Conservation (phyloP, 2,113 vertebrate genomes). For the Eretmochelys imbricata region DNA sequence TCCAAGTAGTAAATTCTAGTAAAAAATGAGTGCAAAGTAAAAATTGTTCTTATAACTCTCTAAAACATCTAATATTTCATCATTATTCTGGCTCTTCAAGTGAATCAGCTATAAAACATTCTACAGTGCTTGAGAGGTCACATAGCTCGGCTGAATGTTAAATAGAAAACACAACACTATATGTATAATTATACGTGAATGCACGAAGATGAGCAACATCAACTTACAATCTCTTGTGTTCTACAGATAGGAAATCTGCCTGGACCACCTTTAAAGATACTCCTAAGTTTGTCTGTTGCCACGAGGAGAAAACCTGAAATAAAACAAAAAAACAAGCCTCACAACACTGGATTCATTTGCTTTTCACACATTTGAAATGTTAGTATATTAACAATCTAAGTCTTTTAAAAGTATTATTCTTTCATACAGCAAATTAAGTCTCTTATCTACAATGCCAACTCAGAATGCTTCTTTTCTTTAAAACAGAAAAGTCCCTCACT, state of each 20-base stretch:
- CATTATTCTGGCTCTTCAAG: neutral
- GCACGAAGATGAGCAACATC: neutral
- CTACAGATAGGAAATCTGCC: constrained; percentile 83
- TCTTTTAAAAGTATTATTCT: neutral
- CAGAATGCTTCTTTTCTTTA: neutral
- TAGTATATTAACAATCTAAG: neutral
- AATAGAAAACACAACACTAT: neutral
- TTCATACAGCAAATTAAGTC: neutral
- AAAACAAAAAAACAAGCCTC: constrained; percentile 30
- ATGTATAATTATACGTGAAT: neutral
- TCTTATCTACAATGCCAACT: neutral
- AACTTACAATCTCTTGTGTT: constrained; percentile 89
- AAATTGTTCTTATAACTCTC: no score
- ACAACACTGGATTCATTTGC: neutral
- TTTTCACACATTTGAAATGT: neutral
- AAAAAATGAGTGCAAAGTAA: neutral
- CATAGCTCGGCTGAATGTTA: neutral
- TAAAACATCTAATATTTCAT: neutral
- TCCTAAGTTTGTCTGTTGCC: constrained; percentile 84
- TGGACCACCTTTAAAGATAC: constrained; percentile 83
- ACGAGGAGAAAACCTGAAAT: constrained; percentile 88
- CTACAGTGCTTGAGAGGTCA: neutral
- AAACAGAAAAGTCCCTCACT: neutral
- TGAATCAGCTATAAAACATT: neutral
- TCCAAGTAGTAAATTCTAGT: neutral